Evolutionary conservation across 2,113 vertebrate genomes (phyloP).

Genomic region (Heteronetta atricapilla): DNA sequence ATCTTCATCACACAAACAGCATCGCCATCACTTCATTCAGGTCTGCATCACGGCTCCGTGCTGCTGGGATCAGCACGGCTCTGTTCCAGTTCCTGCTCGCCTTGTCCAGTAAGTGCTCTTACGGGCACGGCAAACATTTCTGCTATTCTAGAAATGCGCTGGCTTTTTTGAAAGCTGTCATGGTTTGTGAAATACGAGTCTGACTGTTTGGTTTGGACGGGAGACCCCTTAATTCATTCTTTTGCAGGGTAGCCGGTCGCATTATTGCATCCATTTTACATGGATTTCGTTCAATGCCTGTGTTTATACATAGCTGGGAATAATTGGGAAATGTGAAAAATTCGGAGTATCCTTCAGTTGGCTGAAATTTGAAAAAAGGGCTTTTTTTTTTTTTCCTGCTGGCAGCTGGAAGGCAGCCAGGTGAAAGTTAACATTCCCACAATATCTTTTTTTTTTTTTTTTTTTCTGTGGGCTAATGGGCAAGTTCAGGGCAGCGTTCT

Average conservation of each 20-base stretch:
- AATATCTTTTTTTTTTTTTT: slow-evolving; percentile 52
- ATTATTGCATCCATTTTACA: neutral
- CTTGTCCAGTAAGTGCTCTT: neutral
- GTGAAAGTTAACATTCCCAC: slow-evolving; percentile 63
- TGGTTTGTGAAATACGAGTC: neutral
- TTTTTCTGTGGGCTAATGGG: slow-evolving; percentile 35
- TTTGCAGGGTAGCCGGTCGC: neutral
- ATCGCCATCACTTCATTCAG: neutral
- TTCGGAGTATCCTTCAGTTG: neutral
- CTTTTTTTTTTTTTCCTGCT: slow-evolving; percentile 6
- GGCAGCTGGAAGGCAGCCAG: slow-evolving; percentile 36
- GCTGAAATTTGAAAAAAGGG: neutral
- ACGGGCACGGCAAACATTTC: neutral
- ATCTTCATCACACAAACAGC: neutral
- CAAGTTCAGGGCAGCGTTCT: slow-evolving; percentile 42
- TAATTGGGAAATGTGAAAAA: slow-evolving; percentile 40
- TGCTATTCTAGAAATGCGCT: neutral
- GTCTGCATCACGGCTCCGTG: neutral
- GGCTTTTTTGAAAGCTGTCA: neutral
- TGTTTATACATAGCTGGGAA: neutral
- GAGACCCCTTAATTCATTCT: neutral
- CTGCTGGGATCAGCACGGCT: neutral
- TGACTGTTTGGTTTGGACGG: neutral
- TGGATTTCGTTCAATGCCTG: neutral
- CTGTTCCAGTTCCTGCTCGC: neutral